Base-by-base conservation (phyloP, 1,140 invertebrate species). In the Pachypeltis micranthus region DNA sequence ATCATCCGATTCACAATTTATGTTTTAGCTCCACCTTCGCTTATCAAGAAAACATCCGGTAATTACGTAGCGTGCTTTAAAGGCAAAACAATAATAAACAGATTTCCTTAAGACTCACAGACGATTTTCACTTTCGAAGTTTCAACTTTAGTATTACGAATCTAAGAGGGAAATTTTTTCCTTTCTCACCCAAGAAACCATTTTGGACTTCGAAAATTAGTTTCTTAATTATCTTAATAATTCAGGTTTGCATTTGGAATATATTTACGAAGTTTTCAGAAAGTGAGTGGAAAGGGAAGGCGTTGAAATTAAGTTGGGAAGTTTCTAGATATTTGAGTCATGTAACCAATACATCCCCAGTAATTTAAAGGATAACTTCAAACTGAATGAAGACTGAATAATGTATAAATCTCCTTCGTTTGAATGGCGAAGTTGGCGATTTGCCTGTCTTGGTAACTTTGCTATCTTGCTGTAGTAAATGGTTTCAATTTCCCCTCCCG, bases 331-430 rank as follows among this genome's bases (percentile, higher is more conserved):
- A 51, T 51, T 51, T 51, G 47, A 51, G 23, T 51, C 47, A 51
- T 51, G 47, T 51, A 51, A 51, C 47, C 47, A 51, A 51, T 51
- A 51, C 47, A 51, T 51, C 47, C 21, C 47, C 10, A 51, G 47
- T 51, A 51, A 51, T 51, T 51, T 51, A 21, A 51, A 51, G 47
- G 47, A 51, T 51, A 51, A 51, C 47, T 51, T 51, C 47, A 16
- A 51, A 51, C 47, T 51, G 47, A 51, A 51, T 51, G 47, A 51
- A 51, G 47, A 51, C 47, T 51, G 47, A 51, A 51, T 51, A 51
- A 51, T 51, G 47, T 51, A 51, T 51, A 51, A 51, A 51, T 51
- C 47, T 51, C 47, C 47, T 51, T 21, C 12, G 47, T 51, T 51
- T 51, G 47, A 51, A 51, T 51, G 47, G 47, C 12, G 47, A 51